Base-by-base conservation (phyloP, 2,888 invertebrate genomes). In the Athalia circularis region DNA sequence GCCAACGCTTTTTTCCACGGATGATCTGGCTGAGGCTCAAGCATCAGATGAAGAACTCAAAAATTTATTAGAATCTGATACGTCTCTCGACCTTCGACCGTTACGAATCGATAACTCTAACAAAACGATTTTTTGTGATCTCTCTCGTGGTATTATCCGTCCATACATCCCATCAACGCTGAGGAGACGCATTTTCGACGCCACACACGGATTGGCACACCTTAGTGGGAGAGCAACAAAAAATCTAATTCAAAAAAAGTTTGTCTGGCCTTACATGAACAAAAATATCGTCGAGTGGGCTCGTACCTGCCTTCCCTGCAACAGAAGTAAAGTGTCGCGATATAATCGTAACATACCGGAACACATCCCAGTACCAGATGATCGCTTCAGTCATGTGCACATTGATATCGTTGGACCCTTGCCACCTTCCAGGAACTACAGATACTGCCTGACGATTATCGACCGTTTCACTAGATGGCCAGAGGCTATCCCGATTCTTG, bases 391-490 rank as follows among this genome's bases (percentile, higher is more conserved):
- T n/a, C 86, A 88, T 65, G 80, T 89, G 5, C 87, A 88, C 67
- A 78, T 88, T 5, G 88, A 89, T 79, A 79, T 90, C 13, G 84
- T 89, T 0, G 87, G 87, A 15, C 87, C 87, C 3, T 78, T 89
- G 15, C 87, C 87, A 45, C 13, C 78, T 5, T 83, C 84, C 0
- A 64, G 81, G 45, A 87, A 85, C 8, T 85, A 80, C 74, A 79
- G 82, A 4, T 90, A 90, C 79, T 83, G 84, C n/a, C 83, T 90
- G 4, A 90, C 90, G 0, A 85, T 86, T 81, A 81, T 86, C 8
- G 87, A 88, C 52, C 79, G 88, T 5, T 84, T 83, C 62, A 79
- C 83, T 0, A 81, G 87, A 9, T 86, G 85, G 84, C 82, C 83
- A 0, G 85, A 82, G 61, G 84, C 84, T 0, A 15, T 83, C 1